Percentiles rank a stretch among this genome's conserved stretches.
phyloP scores from a whole-genome alignment of 2,113 vertebrate genomes.

The Lophochroa leadbeateri region DNA sequence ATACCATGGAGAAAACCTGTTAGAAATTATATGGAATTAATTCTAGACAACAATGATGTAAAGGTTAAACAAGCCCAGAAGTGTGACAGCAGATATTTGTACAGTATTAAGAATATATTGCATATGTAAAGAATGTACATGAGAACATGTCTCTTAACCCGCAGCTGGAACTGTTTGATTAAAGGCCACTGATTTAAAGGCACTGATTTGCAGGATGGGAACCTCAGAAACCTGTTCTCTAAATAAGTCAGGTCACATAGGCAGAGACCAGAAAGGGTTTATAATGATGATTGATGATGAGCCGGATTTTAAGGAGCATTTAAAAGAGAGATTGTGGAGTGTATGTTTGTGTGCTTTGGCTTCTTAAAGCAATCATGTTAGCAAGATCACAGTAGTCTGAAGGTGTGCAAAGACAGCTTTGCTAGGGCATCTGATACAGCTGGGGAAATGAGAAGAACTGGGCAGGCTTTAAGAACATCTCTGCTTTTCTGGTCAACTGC shows the following conservation, averaged over 20 bases:
- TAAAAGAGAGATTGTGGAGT: neutral
- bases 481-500: neutral
- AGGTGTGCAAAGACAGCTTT: neutral
- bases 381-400: rapidly evolving
- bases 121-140: neutral
- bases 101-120: neutral
- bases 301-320: neutral
- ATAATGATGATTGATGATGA: neutral
- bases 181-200: neutral
- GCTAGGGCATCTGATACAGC: neutral
- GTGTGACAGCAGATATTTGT: neutral
- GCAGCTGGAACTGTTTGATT: neutral
- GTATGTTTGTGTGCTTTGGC: neutral
- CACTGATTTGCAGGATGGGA: neutral
- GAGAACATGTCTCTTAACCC: neutral
- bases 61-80: neutral
- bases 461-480: neutral
- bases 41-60: neutral
- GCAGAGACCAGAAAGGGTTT: neutral
- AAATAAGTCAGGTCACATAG: neutral
- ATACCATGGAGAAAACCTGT: neutral
- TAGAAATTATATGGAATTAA: neutral
- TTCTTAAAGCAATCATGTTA: neutral
- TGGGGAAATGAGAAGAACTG: neutral
- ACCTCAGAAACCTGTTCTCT: neutral